A percentile compares a stretch with the other conserved stretches of the same genome.
These are phyloP conservation scores for Lagodon rhomboides DNA, from an alignment of 2,797 vertebrate species.

Conservation along the genomic window DNA sequence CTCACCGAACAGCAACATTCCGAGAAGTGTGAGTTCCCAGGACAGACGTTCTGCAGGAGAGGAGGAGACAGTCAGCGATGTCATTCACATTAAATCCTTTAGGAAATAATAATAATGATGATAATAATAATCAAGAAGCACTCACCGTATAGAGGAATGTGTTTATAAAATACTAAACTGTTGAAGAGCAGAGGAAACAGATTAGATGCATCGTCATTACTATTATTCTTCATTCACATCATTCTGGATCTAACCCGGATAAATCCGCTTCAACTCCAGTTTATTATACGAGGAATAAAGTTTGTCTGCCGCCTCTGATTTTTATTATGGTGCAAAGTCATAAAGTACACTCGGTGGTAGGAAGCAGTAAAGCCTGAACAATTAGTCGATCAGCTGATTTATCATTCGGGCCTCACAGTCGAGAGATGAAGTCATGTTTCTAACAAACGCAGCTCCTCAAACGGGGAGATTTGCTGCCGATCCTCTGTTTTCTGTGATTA, in stretches of 20 bases:
- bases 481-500: neutral
- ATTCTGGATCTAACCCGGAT: neutral
- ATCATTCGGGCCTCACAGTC: too few species aligned
- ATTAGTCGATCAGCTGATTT: neutral
- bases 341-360: neutral
- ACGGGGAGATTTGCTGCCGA: neutral
- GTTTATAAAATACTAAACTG: neutral
- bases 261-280: neutral
- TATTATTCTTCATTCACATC: neutral
- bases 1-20: constrained; percentile 1
- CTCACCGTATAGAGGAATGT: neutral
- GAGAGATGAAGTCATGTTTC: neutral
- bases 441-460: neutral
- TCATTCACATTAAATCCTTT: neutral
- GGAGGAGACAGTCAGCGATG: neutral
- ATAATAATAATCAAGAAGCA: neutral
- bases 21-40: too few species aligned
- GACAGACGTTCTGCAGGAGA: neutral
- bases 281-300: neutral
- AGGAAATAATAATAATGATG: neutral
- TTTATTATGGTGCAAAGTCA: neutral
- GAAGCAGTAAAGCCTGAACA: neutral
- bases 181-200: neutral
- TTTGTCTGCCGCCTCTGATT: neutral
- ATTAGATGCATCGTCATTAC: neutral